Percentiles rank a stretch among this genome's conserved stretches.
Evolutionary conservation across 2,797 vertebrate genomes (phyloP).

Genomic region (Sphenopsis melanotis): DNA sequence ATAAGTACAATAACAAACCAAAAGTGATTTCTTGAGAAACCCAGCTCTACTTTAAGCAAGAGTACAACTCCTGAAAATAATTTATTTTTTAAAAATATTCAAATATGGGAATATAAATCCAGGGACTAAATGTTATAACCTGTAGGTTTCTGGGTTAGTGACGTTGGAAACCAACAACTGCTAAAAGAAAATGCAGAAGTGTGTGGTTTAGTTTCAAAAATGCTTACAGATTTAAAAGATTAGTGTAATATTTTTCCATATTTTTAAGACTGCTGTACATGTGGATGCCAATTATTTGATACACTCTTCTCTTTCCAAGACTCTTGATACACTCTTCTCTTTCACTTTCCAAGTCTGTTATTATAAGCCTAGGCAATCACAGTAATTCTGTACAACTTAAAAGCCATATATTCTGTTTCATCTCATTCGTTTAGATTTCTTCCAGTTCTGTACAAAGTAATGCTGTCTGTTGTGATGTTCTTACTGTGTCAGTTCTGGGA

Average conservation of each 20-base stretch:
- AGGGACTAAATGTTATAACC: background rate
- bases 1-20: background rate
- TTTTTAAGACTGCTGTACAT: background rate
- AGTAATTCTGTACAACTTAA: background rate
- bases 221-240: background rate
- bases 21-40: background rate
- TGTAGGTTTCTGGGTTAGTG: background rate
- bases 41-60: background rate
- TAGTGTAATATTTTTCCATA: background rate
- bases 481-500: background rate
- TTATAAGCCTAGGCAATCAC: background rate
- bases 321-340: background rate
- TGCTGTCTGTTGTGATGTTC: background rate
- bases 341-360: background rate
- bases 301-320: background rate
- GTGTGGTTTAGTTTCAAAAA: background rate
- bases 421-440: background rate
- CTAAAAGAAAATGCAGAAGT: background rate
- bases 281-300: background rate
- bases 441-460: background rate
- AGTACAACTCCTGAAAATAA: background rate
- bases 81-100: background rate
- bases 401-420: background rate
- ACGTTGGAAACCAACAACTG: background rate
- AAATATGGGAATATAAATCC: background rate